phyloP scores from a whole-genome alignment of 2,888 invertebrate genomes.

The Carabus problematicus region DNA sequence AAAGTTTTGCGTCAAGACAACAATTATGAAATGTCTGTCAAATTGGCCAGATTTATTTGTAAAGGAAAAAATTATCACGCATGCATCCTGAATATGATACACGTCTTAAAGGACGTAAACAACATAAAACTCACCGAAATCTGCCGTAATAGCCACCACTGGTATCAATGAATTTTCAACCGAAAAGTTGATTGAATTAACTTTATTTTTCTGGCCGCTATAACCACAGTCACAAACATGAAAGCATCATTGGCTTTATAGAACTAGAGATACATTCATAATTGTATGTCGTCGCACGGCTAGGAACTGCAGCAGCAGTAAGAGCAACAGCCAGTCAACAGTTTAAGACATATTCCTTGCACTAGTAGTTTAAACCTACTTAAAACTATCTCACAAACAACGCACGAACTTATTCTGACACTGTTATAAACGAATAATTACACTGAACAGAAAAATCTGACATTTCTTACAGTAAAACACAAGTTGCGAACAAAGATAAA shows the following conservation, averaged over 20 bases:
- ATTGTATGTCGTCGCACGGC: constrained; percentile 5
- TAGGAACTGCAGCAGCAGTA: constrained; percentile 5
- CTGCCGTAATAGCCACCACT: too few species aligned
- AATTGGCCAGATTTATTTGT: too few species aligned
- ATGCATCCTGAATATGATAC: too few species aligned
- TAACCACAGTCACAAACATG: constrained; percentile 32
- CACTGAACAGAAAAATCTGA: constrained; percentile 14
- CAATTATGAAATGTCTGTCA: too few species aligned
- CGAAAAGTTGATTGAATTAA: constrained; percentile 15
- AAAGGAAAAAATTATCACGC: too few species aligned
- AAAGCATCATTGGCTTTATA: constrained; percentile 22
- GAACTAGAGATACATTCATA: constrained; percentile 18
- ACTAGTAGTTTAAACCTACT: not conserved
- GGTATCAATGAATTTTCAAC: constrained; percentile 16
- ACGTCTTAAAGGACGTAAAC: too few species aligned
- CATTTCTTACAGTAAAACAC: constrained; percentile 23
- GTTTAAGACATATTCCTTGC: too few species aligned
- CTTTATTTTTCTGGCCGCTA: constrained; percentile 12
- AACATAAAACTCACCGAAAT: too few species aligned
- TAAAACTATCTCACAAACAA: constrained; percentile 24
- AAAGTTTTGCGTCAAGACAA: too few species aligned
- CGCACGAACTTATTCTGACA: constrained; percentile 22
- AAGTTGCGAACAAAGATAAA: constrained; percentile 35
- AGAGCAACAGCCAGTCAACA: not conserved
- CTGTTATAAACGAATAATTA: constrained; percentile 18